These are phyloP conservation scores for Taurulus bubalis DNA, from an alignment of 2,113 vertebrate genomes.

Conservation along the genomic window DNA sequence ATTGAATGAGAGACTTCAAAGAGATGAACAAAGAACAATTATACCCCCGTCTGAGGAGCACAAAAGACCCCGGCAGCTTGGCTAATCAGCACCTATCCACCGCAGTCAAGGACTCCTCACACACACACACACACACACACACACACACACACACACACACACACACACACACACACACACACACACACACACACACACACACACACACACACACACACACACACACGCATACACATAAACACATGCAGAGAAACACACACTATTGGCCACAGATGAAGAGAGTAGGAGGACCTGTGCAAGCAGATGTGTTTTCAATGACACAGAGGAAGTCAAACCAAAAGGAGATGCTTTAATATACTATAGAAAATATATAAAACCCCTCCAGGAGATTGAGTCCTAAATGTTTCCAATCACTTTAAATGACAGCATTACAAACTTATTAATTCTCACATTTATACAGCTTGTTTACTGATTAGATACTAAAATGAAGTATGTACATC, in stretches of 20 bases:
- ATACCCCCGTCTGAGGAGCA: slow-evolving; percentile 74
- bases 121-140: slow-evolving; percentile 46
- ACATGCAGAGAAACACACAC: slow-evolving; percentile 39
- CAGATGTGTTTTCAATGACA: slow-evolving; percentile 65
- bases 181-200: slow-evolving; percentile 47
- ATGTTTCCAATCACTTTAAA: slow-evolving; percentile 1
- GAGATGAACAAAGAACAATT: slow-evolving; percentile 79
- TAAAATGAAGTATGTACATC: neutral
- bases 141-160: slow-evolving; percentile 43
- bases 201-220: slow-evolving; percentile 47
- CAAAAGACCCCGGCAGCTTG: slow-evolving; percentile 73
- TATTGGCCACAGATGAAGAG: slow-evolving; percentile 57
- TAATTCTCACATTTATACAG: neutral
- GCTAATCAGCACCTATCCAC: slow-evolving; percentile 77
- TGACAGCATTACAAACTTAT: neutral
- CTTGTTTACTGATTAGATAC: neutral
- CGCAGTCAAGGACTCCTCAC: slow-evolving; percentile 70
- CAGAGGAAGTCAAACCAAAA: slow-evolving; percentile 50
- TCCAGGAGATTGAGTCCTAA: neutral
- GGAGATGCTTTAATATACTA: slow-evolving; percentile 30
- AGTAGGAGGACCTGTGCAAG: slow-evolving; percentile 42
- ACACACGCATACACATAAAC: slow-evolving; percentile 34
- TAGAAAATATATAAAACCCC: slow-evolving; percentile 14
- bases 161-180: slow-evolving; percentile 40
- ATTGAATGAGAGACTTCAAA: slow-evolving; percentile 81